Evolutionary conservation across 2,113 vertebrate species (phyloP), one percentile per base, ranked within the genome.

Genomic region (Elephantulus edwardii): DNA sequence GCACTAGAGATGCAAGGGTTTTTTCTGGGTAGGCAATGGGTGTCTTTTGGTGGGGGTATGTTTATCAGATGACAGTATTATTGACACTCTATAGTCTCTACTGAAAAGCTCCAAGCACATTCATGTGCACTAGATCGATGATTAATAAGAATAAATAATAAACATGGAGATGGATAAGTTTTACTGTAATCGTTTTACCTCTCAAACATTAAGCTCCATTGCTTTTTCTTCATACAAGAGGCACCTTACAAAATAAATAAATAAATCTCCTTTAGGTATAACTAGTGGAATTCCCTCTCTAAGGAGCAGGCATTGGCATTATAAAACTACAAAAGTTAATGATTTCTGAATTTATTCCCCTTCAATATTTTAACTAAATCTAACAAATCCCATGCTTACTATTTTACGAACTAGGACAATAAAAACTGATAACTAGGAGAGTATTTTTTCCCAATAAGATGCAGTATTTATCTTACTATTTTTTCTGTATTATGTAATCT

Each of bases 61-160:
- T 86, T 96, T 95, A 95, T 94, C 90, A 90, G 82, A 94, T 96
- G 95, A 90, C 50, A 80, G 66, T 84, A 93, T 93, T 95, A 95
- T 93, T 94, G 85, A 92, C 38, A 89, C 88, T 95, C 92, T 94
- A 90, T 96, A 96, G 78, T 83, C 90, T 80, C 95, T 94, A 95
- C 91, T 96, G 94, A 96, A 95, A 96, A 96, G 95, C 95, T 96
- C 95, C 95, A 95, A 95, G 95, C 96, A 96, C 96, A 94, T 83
- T 95, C 91, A 95, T 96, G 96, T 96, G 96, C 95, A 95, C 95
- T 93, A 96, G 85, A 90, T 96, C 89, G 95, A 96, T 96, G 96
- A 95, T 96, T 95, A 96, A 96, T 96, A 96, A 95, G 93, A 96
- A 96, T 96, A 96, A 96, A 96, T 95, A 96, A 96, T 95, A 96